A percentile compares a stretch with the other conserved stretches of the same genome.
Conservation (phyloP, 2,888 invertebrate genomes). For the Lasioglossum oenotherae region DNA sequence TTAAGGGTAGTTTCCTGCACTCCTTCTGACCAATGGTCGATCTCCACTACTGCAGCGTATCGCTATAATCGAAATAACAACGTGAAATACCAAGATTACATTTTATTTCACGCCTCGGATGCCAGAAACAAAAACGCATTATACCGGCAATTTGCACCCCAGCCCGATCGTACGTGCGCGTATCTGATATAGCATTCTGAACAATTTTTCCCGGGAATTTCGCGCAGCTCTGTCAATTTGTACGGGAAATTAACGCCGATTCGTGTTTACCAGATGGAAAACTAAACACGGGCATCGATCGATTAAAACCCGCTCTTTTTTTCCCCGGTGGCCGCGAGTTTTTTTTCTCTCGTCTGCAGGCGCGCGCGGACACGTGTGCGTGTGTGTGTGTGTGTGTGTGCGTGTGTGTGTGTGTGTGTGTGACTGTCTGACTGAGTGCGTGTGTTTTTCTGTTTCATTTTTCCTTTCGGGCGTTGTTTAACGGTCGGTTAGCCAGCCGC, state of each 20-base stretch:
- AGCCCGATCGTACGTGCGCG: background rate
- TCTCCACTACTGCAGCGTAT: background rate
- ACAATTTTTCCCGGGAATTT: background rate
- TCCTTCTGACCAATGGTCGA: background rate
- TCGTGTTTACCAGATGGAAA: constrained; percentile 11
- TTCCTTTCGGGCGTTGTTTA: constrained; percentile 6
- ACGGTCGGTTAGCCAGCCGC: background rate
- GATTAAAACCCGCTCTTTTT: constrained; percentile 13
- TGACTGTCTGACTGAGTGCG: background rate
- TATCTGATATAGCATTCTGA: background rate
- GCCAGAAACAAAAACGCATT: background rate
- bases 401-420: background rate
- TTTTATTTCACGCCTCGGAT: background rate
- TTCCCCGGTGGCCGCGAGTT: background rate
- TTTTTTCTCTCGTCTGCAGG: background rate
- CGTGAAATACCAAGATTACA: background rate
- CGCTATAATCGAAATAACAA: background rate
- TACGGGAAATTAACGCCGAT: constrained; percentile 13
- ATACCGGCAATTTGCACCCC: background rate
- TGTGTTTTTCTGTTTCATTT: background rate
- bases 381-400: background rate
- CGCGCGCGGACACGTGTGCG: no score
- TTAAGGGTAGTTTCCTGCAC: background rate
- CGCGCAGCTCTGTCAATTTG: background rate
- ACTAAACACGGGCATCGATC: constrained; percentile 9